Base-by-base conservation (phyloP, 2,113 vertebrate genomes). In the Periophthalmodon schlosseri region DNA sequence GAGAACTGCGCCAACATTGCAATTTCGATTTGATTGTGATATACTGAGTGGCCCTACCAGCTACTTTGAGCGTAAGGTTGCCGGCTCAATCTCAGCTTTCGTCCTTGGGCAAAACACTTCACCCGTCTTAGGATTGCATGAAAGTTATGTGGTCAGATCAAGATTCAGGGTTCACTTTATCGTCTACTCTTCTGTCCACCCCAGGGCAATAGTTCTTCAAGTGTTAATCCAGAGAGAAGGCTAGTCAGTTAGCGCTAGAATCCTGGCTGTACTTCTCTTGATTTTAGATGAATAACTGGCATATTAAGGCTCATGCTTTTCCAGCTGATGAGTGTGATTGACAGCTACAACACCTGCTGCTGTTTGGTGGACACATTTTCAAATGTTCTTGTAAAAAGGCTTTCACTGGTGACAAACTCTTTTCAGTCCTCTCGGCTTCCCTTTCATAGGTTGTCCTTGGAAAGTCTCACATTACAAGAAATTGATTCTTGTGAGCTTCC, bases 231-330 rank as follows among this genome's bases (percentile, higher is more conserved):
- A 56, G 9, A 7, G 23, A 28, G 21, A 60, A 60, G 57, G 12
- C 57, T 60, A 6, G 23, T 60, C 4, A 3, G 10, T 65, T 65
- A 12, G 34, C 36, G 9, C 18, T 12, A 11, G 11, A 65, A 65
- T 39, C 0, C 20, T 65, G 33, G 63, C 33, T 11, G 15, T 36
- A n/a, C 10, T 65, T 20, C 1, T 39, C 18, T 20, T n/a, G 20
- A 39, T 65, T 65, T 65, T 34, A 11, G 9, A 65, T 65, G 63
- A 65, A 65, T 65, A 44, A 21, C 36, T 65, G 63, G 63, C 63
- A 65, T 13, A 21, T 44, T 44, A 44, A 39, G 4, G 18, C 33
- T 39, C 63, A 65, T 39, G 33, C 18, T n/a, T 21, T 39, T 39
- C 63, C 63, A 39, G 63, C 63, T 39, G 63, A 65, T n/a, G 16